Conservation (phyloP, 1,140 invertebrate genomes). For the Papilio machaon region DNA sequence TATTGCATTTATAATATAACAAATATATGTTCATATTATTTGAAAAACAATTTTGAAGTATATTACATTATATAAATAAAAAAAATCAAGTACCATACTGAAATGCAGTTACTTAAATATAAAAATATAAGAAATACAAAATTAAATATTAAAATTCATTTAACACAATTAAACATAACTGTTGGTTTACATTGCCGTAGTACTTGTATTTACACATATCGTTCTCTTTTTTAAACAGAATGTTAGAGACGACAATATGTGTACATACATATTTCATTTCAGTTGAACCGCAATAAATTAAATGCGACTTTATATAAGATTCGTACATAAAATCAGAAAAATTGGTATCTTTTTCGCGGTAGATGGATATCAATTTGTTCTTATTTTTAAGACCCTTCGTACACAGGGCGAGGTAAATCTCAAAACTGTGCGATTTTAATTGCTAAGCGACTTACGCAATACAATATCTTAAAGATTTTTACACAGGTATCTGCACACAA, state of each 20-base stretch:
- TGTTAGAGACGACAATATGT: no score
- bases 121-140: constrained; percentile 1
- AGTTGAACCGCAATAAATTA: constrained; percentile 8
- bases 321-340: constrained; percentile 3
- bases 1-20: background rate
- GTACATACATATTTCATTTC: no score
- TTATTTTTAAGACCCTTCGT: background rate
- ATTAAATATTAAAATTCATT: constrained; percentile 5
- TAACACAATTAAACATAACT: background rate
- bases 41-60: background rate
- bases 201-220: no score
- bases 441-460: no score
- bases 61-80: background rate
- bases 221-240: no score
- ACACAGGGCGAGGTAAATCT: no score
- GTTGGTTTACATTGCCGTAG: no score
- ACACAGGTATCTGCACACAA: no score
- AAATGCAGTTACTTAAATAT: background rate
- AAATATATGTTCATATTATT: background rate
- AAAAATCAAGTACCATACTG: background rate
- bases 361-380: constrained; percentile 16
- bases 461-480: no score
- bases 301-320: constrained; percentile 25
- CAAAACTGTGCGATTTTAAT: no score
- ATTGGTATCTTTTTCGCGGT: background rate